Evolutionary conservation across 2,797 vertebrate genomes (phyloP), one percentile per base, ranked within the genome.

Genomic region (Masticophis lateralis): DNA sequence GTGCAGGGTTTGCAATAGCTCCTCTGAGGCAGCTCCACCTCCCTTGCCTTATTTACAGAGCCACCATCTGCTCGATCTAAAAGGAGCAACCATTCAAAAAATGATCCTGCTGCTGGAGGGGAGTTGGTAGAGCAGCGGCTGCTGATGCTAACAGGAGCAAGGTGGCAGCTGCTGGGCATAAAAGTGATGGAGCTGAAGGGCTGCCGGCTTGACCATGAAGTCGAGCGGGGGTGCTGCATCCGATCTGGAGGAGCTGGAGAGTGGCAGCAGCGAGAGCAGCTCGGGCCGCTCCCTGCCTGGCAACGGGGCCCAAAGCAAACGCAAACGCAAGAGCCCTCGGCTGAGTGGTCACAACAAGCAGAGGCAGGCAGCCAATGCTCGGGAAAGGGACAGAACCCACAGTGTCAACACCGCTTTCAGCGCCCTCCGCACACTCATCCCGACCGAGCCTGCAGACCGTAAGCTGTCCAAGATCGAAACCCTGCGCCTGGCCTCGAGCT

Each of bases 391-490:
- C 98, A 94, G 98, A 60, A 99, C 98, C 1, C 99, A 99, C 97
- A 99, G 98, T 94, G 98, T 99, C 13, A 99, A 99, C 97, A 96
- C 98, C 0, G 98, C 98, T 51, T 99, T 99, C 98, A 98, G 97
- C 32, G 98, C 98, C 32, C 98, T 99, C 91, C 98, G 99, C 95
- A 98, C 98, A 10, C 98, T 99, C 96, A 99, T 99, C 83, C 99
- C 98, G 95, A 99, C 99, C 16, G 98, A 98, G 88, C 99, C 98
- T 1, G 98, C 97, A 0, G 98, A 99, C 96, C 97, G 99, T 94
- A 98, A 98, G 95, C 98, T 99, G 18, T 99, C 99, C 96, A 99
- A 99, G 97, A 98, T 99, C 55, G 99, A 99, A 98, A 99, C 98
- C 51, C 98, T 99, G 95, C 98, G 99, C 90, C 97, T 99, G 97